phyloP scores from a whole-genome alignment of 2,113 vertebrate species.

The Pygathrix nemaeus region DNA sequence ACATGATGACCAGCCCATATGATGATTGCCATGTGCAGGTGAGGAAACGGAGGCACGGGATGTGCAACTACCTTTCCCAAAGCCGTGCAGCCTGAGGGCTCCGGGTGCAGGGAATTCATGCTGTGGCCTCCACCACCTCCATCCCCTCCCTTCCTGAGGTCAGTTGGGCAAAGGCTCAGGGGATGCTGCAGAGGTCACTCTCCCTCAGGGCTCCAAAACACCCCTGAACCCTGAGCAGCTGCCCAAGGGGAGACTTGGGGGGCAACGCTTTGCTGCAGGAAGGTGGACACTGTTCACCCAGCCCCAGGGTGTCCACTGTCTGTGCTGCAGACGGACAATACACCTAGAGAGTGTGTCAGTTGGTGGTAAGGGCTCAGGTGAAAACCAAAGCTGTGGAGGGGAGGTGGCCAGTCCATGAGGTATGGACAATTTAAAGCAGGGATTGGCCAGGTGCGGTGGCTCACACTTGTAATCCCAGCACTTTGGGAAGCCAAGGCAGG shows the following conservation, averaged over 20 bases:
- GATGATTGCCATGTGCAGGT: accelerated
- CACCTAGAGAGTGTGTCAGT: accelerated
- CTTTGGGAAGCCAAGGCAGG: too few species aligned
- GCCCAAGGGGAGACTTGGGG: neutral
- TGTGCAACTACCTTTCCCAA: accelerated
- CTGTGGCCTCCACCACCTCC: accelerated
- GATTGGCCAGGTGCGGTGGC: too few species aligned
- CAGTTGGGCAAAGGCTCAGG: neutral
- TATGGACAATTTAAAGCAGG: accelerated
- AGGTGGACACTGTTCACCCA: too few species aligned
- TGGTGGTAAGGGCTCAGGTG: neutral
- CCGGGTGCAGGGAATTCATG: accelerated
- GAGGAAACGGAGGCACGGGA: neutral
- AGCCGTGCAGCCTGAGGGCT: neutral
- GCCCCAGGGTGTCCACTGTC: neutral
- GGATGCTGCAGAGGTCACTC: neutral
- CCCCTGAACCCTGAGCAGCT: neutral
- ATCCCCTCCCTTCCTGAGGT: too few species aligned
- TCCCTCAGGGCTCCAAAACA: neutral
- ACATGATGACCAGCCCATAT: accelerated
- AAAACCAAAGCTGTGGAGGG: too few species aligned
- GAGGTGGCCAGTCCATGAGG: accelerated
- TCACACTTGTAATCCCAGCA: too few species aligned
- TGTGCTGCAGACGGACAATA: accelerated
- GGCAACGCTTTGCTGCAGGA: too few species aligned